Conservation (phyloP, 1,140 invertebrate species). For the Physella acuta region DNA sequence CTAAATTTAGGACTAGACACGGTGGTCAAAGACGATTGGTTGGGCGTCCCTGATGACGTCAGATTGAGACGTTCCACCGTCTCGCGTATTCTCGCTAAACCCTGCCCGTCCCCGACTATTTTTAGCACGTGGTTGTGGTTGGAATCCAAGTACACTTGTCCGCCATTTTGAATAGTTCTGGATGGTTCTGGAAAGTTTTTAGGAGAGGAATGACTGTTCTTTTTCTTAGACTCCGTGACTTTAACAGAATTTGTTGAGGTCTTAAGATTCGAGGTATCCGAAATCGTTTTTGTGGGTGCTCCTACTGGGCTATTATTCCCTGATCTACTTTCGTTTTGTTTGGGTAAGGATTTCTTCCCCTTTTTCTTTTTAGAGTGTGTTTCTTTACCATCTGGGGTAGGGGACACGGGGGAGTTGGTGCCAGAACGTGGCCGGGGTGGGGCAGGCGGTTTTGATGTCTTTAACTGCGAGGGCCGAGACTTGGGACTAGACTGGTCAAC, state of each 20-base stretch:
- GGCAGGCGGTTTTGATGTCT: background rate
- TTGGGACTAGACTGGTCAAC: background rate
- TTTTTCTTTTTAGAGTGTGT: background rate
- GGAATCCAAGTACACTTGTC: background rate
- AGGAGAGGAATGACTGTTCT: background rate
- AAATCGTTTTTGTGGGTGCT: background rate
- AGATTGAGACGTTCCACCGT: constrained; percentile 2
- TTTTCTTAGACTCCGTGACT: background rate
- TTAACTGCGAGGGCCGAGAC: background rate
- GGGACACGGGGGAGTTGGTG: no score
- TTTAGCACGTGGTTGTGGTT: background rate
- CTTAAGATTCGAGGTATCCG: background rate
- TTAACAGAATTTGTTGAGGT: background rate
- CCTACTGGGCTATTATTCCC: background rate
- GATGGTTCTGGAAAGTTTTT: background rate
- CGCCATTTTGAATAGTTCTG: background rate
- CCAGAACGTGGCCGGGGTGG: no score
- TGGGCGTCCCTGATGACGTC: background rate
- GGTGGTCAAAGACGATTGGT: background rate
- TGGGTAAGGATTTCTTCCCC: background rate
- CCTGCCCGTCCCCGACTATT: background rate
- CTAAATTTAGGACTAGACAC: background rate
- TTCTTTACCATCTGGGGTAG: background rate
- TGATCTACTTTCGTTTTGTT: background rate
- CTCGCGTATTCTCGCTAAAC: constrained; percentile 12